These are phyloP conservation scores for Chelonoidis abingdonii DNA, from an alignment of 2,113 vertebrate species.

Conservation along the genomic window DNA sequence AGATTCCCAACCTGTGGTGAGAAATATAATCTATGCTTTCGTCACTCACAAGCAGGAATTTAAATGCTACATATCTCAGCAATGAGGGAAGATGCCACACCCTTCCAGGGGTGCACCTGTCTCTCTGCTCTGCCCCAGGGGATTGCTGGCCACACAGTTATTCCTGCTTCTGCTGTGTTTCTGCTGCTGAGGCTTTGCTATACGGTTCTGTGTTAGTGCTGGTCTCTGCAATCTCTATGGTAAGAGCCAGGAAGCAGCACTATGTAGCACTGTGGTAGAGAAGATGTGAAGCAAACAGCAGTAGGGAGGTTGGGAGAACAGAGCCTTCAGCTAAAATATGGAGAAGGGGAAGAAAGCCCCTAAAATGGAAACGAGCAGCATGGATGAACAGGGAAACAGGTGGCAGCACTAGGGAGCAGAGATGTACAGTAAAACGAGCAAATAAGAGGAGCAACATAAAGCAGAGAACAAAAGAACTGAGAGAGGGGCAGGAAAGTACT, in stretches of 20 bases:
- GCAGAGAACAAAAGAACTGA: neutral
- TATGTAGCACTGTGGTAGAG: neutral
- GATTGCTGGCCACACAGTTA: neutral
- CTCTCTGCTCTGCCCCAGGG: neutral
- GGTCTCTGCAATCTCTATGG: neutral
- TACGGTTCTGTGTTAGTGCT: neutral
- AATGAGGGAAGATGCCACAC: fast-evolving
- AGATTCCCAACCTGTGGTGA: fast-evolving
- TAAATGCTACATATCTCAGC: fast-evolving
- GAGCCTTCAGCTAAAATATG: neutral
- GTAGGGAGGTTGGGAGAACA: neutral
- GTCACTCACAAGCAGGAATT: neutral
- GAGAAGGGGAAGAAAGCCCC: neutral
- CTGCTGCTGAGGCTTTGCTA: neutral
- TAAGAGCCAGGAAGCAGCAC: neutral
- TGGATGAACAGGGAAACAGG: neutral
- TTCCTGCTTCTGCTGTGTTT: neutral
- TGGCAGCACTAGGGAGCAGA: neutral
- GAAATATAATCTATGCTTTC: neutral
- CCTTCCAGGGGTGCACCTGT: neutral
- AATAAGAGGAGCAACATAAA: neutral
- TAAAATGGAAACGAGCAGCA: neutral
- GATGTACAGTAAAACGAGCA: neutral
- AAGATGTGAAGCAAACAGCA: neutral
- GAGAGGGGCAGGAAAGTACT: neutral